Percentiles rank a stretch among this genome's conserved stretches.
Evolutionary conservation across 1,140 invertebrate species (phyloP).

Genomic region (Anthonomus grandis): DNA sequence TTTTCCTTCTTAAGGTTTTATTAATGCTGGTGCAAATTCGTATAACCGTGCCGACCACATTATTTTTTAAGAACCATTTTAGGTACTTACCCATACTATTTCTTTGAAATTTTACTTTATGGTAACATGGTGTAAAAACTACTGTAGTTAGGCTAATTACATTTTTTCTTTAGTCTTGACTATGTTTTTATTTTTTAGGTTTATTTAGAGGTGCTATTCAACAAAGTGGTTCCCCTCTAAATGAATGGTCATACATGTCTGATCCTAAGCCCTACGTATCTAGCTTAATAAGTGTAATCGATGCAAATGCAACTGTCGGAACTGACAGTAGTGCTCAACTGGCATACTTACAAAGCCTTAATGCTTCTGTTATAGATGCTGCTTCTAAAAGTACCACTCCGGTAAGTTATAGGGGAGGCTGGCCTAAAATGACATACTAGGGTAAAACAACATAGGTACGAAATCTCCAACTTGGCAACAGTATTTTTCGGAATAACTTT

Average conservation of each 20-base stretch:
- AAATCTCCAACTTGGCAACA: too few species aligned
- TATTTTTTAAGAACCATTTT: not conserved
- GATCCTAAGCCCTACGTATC: slow-evolving; percentile 13
- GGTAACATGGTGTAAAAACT: not conserved
- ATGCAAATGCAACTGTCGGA: not conserved
- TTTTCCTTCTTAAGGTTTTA: too few species aligned
- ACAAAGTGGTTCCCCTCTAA: slow-evolving; percentile 26
- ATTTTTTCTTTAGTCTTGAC: not conserved
- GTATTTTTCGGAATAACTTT: not conserved
- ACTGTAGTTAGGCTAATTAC: not conserved
- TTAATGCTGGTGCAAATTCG: too few species aligned
- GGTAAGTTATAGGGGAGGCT: slow-evolving; percentile 25
- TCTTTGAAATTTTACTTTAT: not conserved
- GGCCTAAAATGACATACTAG: too few species aligned
- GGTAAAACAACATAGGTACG: too few species aligned
- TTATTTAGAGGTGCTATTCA: slow-evolving; percentile 26
- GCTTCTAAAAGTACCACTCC: slow-evolving; percentile 9
- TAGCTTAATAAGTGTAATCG: slow-evolving; percentile 4
- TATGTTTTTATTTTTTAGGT: slow-evolving; percentile 11
- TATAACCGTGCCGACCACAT: too few species aligned
- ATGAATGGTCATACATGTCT: slow-evolving; percentile 12
- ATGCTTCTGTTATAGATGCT: slow-evolving; percentile 19
- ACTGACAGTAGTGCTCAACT: slow-evolving; percentile 6
- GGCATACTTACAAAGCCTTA: slow-evolving; percentile 13
- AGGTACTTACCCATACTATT: not conserved